phyloP scores from a whole-genome alignment of 2,888 invertebrate genomes.

The Thyatira batis region DNA sequence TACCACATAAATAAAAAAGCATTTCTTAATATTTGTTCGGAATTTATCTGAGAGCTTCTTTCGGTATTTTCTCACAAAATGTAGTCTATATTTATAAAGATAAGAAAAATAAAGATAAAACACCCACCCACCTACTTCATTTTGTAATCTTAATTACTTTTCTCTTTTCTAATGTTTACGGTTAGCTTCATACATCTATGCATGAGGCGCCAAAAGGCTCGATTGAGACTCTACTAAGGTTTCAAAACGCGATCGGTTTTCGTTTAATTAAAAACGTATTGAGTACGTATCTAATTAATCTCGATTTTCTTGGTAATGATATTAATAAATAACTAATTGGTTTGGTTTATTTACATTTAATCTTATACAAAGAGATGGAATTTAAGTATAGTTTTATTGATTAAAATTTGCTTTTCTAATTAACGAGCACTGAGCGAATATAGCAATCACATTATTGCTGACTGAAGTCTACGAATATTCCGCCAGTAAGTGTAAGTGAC shows the following conservation, averaged over 20 bases:
- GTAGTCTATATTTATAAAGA: background rate
- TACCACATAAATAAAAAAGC: no score
- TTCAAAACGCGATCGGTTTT: background rate
- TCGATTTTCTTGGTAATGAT: background rate
- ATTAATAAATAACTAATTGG: background rate
- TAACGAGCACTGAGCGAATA: no score
- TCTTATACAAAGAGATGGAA: no score
- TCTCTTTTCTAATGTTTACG: slow-evolving; percentile 3
- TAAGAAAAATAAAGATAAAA: background rate
- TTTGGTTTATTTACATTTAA: no score
- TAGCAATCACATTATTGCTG: no score
- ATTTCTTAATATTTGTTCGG: no score
- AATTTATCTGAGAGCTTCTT: no score
- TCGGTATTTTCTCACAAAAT: background rate
- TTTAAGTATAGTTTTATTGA: no score
- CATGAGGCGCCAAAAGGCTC: background rate
- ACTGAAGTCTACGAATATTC: no score
- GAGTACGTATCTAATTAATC: background rate
- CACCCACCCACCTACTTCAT: background rate
- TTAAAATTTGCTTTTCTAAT: no score
- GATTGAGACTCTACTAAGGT: background rate
- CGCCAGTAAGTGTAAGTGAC: no score
- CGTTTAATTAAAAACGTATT: background rate
- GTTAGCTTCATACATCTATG: slow-evolving; percentile 2
- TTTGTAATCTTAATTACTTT: slow-evolving; percentile 3